phyloP scores from a whole-genome alignment of 2,888 invertebrate genomes.

The Lithosia quadra region DNA sequence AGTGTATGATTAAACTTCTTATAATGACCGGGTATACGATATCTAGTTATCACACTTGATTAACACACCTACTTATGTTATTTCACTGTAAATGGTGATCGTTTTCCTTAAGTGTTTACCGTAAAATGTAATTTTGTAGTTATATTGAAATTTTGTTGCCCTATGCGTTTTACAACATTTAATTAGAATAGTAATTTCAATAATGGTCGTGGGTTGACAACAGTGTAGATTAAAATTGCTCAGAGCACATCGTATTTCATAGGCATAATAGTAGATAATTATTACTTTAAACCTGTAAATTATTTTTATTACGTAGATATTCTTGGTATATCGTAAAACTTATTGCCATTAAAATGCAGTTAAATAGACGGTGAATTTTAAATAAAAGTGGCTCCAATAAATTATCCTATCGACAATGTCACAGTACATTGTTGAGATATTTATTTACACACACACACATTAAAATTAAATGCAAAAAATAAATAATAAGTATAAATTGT shows the following conservation, averaged over 20 bases:
- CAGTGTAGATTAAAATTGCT: slow-evolving; percentile 20
- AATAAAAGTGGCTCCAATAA: not conserved
- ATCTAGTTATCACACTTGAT: slow-evolving; percentile 43
- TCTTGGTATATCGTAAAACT: not conserved
- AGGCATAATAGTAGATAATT: not conserved
- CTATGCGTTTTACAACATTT: slow-evolving; percentile 7
- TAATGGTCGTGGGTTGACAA: slow-evolving; percentile 2
- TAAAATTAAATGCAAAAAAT: too few relatives aligned
- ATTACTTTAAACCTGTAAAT: not conserved
- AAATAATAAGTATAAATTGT: too few relatives aligned
- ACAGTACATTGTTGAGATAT: too few relatives aligned
- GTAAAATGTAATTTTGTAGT: slow-evolving; percentile 33
- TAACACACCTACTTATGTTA: slow-evolving; percentile 17
- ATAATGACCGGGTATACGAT: slow-evolving; percentile 28
- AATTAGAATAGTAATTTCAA: slow-evolving; percentile 16
- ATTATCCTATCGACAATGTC: not conserved
- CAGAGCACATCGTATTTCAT: slow-evolving; percentile 17
- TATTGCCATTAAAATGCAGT: not conserved
- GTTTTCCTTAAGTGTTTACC: slow-evolving; percentile 23
- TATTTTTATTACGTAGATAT: not conserved
- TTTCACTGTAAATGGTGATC: slow-evolving; percentile 30
- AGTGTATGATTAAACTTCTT: slow-evolving; percentile 39
- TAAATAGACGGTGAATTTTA: not conserved
- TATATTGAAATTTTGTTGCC: slow-evolving; percentile 23
- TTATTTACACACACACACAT: too few relatives aligned